Conservation (phyloP, 2,888 invertebrate species). For the Cephus runcator region DNA sequence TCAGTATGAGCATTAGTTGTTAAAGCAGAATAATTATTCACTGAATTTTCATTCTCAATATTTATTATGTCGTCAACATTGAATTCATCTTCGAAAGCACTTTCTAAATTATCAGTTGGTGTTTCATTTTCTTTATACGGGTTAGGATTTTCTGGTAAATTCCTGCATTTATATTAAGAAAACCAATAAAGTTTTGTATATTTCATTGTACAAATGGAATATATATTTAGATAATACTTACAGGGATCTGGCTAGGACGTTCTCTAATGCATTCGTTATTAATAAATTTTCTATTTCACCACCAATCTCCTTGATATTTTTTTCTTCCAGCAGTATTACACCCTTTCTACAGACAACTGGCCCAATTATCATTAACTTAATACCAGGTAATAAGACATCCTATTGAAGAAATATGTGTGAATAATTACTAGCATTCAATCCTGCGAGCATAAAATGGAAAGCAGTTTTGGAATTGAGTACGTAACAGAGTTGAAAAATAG, state of each 20-base stretch:
- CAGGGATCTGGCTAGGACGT: slow-evolving; percentile 71
- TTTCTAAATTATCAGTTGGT: slow-evolving; percentile 23
- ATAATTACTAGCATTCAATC: neutral
- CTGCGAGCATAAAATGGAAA: neutral
- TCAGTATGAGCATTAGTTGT: slow-evolving; percentile 4
- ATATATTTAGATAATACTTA: slow-evolving; percentile 41
- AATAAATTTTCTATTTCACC: slow-evolving; percentile 78
- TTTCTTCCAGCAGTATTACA: slow-evolving; percentile 73
- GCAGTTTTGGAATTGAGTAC: no score
- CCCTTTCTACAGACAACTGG: slow-evolving; percentile 78
- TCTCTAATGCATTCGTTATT: slow-evolving; percentile 71
- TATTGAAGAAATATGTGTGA: slow-evolving; percentile 20
- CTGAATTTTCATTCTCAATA: slow-evolving; percentile 29
- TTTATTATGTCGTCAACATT: slow-evolving; percentile 44
- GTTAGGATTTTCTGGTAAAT: slow-evolving; percentile 67
- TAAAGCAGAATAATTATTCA: neutral
- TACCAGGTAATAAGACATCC: slow-evolving; percentile 68
- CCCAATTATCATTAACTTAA: slow-evolving; percentile 75
- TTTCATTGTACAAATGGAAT: neutral
- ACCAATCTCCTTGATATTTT: slow-evolving; percentile 73
- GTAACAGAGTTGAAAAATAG: neutral
- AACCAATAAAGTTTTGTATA: neutral
- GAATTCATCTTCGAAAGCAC: slow-evolving; percentile 47
- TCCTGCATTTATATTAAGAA: slow-evolving; percentile 35
- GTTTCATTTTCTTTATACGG: slow-evolving; percentile 57